Conservation (phyloP, 2,888 invertebrate genomes). For the Pachycephus smyrnensis region DNA sequence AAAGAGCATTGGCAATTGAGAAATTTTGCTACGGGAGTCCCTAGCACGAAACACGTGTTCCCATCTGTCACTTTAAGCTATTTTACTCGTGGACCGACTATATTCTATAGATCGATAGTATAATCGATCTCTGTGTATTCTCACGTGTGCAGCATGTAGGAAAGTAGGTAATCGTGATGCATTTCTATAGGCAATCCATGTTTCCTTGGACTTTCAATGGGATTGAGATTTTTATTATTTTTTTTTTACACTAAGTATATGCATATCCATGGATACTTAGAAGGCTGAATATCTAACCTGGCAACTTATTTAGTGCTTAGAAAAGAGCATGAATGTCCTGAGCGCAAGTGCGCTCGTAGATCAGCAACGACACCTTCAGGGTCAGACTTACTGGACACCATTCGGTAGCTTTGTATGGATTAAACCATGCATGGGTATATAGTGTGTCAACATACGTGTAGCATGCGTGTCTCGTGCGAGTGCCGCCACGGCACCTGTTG, state of each 20-base stretch:
- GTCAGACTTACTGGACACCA: slow-evolving; percentile 7
- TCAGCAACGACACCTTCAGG: slow-evolving; percentile 21
- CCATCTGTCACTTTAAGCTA: too few species aligned
- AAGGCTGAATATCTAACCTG: neutral
- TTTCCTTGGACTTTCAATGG: neutral
- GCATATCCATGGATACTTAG: neutral
- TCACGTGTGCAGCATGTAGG: too few species aligned
- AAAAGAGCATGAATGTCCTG: neutral
- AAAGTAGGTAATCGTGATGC: too few species aligned
- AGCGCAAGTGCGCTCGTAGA: slow-evolving; percentile 7
- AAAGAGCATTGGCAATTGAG: too few species aligned
- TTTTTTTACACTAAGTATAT: neutral
- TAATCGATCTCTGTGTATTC: neutral
- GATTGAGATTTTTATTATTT: neutral
- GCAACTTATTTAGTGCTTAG: neutral
- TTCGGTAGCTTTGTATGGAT: slow-evolving; percentile 8
- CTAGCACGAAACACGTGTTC: too few species aligned
- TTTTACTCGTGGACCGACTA: too few species aligned
- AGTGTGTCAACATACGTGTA: slow-evolving; percentile 27
- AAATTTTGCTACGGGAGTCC: too few species aligned
- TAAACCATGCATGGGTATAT: neutral
- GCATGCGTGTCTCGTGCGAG: slow-evolving; percentile 41
- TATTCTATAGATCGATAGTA: neutral
- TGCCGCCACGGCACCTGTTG: slow-evolving; percentile 49
- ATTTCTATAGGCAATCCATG: neutral